phyloP scores from a whole-genome alignment of 2,113 vertebrate genomes.

The Embiotoca jacksoni region DNA sequence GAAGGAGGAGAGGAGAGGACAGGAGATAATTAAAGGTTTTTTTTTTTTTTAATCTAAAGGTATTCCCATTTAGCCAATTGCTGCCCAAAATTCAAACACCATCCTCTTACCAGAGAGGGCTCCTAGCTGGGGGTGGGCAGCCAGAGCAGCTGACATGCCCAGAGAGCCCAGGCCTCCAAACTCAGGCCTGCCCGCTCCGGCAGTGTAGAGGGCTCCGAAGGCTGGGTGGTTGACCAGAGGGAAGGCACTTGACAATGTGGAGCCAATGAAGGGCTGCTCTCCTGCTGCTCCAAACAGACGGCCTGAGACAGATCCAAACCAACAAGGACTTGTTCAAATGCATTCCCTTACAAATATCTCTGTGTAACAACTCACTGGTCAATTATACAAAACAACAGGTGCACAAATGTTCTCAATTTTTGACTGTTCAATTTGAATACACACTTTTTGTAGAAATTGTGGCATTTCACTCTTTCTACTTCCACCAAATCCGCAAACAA shows the following conservation, averaged over 20 bases:
- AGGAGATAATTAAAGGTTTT: slow-evolving; percentile 7
- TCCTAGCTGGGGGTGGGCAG: slow-evolving; percentile 91
- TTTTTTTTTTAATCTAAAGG: no score
- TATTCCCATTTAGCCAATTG: background rate
- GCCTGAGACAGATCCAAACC: slow-evolving; percentile 76
- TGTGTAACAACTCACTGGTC: background rate
- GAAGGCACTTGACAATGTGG: slow-evolving; percentile 93
- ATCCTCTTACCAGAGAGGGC: slow-evolving; percentile 88
- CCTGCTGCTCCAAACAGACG: slow-evolving; percentile 90
- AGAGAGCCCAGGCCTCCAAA: slow-evolving; percentile 93
- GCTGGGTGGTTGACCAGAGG: slow-evolving; percentile 92
- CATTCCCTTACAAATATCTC: background rate
- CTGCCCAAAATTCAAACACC: slow-evolving; percentile 16
- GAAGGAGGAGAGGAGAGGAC: background rate
- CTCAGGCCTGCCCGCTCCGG: slow-evolving; percentile 89
- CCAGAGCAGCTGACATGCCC: slow-evolving; percentile 91
- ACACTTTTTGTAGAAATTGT: background rate
- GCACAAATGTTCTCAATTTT: slow-evolving; percentile 8
- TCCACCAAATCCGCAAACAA: background rate
- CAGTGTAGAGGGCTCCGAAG: slow-evolving; percentile 88
- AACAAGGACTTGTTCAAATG: slow-evolving; percentile 47
- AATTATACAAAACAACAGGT: slow-evolving; percentile 33
- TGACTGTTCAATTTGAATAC: slow-evolving; percentile 1
- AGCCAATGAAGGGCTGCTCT: slow-evolving; percentile 91
- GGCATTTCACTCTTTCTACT: no score